Evolutionary conservation across 2,113 vertebrate genomes (phyloP), one percentile per base, ranked within the genome.

Genomic region (Pao palembangensis): DNA sequence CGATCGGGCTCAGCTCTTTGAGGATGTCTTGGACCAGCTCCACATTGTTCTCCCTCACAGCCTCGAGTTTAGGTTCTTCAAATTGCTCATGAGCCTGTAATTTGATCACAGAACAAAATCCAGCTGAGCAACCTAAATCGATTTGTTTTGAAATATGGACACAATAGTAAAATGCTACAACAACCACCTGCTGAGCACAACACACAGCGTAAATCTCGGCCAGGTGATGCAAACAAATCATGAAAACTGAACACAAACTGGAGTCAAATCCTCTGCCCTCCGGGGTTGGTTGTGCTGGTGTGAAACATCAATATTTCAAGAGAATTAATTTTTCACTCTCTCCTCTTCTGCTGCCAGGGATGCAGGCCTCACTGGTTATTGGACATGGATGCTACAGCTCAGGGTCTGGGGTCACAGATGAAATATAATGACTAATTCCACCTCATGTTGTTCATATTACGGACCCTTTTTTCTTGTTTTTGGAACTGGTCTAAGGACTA

Each of bases 1-100:
- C 74, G 64, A 95, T 87, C 1, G 88, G 91, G 0, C 87, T 88
- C 23, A 98, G 91, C 82, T 98, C 96, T 8, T 91, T 87, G 28
- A 98, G 92, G 85, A 98, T 96, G 67, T 98, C 96, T 92, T 95
- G 94, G 73, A 98, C 93, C 87, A 98, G 89, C 85, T 96, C 94
- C 85, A 98, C 44, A 47, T 98, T 98, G 83, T 98, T 94, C 58
- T 94, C 96, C 4, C 96, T 76, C 71, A 98, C 96, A 68, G 96
- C 96, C 83, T 98, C 94, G 73, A 98, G 91, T 72, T 94, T 94
- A 0, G 91, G 92, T 86, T 96, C 96, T 84, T 97, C 96, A 72
- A 94, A 91, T 16, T 88, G 84, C 82, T 98, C 95, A 0, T 96
- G 95, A 2, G 94, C 94, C 96, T 97, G 58, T 15, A 31, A 56